Base-by-base conservation (phyloP, 2,797 vertebrate species). In the Odontamblyopus rebecca region DNA sequence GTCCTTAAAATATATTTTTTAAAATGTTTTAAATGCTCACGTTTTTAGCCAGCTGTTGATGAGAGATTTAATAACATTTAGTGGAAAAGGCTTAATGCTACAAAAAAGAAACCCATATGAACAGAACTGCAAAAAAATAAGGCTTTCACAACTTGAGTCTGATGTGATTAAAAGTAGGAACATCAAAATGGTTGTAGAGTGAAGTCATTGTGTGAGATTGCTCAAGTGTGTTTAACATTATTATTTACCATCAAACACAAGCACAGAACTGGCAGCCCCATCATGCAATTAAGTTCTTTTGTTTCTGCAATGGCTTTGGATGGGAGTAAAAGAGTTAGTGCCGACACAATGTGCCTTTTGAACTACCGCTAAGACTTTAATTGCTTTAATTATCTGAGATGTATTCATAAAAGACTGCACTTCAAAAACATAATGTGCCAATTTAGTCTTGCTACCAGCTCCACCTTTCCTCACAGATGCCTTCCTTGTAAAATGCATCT, bases 191-290 rank as follows among this genome's bases (percentile, higher is more conserved):
- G 56, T 81, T 89, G 84, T 77, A 70, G 75, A 68, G 48, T 82
- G 75, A 83, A 76, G 73, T 89, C 85, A 86, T 61, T 74, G 82
- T 84, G 67, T 79, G 78, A 82, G 79, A 87, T 86, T 87, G 75
- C 72, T 82, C 70, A 88, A 89, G 82, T 81, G 75, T 65, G 35
- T 70, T 85, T 84, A 86, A 87, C 35, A 30, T 73, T 78, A 87
- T 89, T 83, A 83, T 83, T 82, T 51, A 69, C 51, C 67, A 59
- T 70, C 54, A 53, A 72, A 67, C 63, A 38, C 60, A 73, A 68
- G 61, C n/a, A 23, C 62, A 67, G 71, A 32, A 2, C 38, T 67
- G 61, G 71, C 66, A 68, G 77, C 69, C 66, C 75, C 68, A 81
- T 73, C 15, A 1, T 63, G 38, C 67, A 62, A 63, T 48, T n/a